These are phyloP conservation scores for Xanthorhoe spadicearia DNA, from an alignment of 2,888 invertebrate species.

Conservation along the genomic window DNA sequence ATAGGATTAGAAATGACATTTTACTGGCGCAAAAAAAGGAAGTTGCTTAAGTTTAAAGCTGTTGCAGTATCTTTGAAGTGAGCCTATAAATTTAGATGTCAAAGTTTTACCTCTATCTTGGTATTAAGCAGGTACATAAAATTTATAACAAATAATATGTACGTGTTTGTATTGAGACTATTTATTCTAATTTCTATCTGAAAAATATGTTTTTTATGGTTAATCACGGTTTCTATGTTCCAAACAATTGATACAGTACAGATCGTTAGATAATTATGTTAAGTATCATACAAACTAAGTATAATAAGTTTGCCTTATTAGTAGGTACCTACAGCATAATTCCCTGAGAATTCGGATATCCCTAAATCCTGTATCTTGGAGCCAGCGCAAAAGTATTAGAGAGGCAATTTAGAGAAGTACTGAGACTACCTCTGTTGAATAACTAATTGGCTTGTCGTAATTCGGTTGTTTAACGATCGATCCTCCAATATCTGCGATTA, in stretches of 20 bases:
- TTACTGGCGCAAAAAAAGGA: constrained; percentile 30
- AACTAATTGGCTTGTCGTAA: constrained; percentile 33
- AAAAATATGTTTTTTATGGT: neutral
- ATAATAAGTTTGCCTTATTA: no score
- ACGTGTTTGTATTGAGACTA: no score
- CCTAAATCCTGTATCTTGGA: neutral
- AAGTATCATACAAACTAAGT: no score
- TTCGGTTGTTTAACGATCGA: constrained; percentile 43
- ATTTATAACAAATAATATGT: no score
- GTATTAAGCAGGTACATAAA: no score
- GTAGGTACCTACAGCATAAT: neutral
- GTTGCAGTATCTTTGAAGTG: constrained; percentile 4
- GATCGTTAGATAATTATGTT: no score
- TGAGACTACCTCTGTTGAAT: constrained; percentile 9
- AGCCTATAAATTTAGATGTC: neutral
- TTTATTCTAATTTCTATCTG: neutral
- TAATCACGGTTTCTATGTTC: neutral
- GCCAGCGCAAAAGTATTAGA: neutral
- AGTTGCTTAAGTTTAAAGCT: constrained; percentile 27
- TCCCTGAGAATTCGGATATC: neutral
- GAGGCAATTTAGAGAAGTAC: constrained; percentile 1
- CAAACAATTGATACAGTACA: no score
- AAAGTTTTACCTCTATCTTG: neutral
- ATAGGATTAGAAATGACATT: constrained; percentile 30
- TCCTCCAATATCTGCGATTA: constrained; percentile 53